These are phyloP conservation scores for Oncorhynchus gorbuscha DNA, from an alignment of 2,113 vertebrate species.

Conservation along the genomic window DNA sequence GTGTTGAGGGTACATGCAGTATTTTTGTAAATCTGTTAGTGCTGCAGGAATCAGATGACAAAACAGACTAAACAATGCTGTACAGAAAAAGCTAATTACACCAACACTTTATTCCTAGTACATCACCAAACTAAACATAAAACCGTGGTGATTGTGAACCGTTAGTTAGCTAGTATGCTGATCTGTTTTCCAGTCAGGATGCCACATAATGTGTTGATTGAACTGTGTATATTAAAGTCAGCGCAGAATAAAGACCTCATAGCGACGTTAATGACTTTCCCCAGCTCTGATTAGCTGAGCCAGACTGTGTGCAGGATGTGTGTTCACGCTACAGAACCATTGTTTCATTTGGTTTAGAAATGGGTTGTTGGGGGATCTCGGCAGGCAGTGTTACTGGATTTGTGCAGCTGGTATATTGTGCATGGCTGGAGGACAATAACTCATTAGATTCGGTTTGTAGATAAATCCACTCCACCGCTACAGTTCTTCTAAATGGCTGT, in stretches of 20 bases:
- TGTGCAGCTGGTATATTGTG: constrained; percentile 44
- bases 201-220: constrained; percentile 60
- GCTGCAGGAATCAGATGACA: neutral
- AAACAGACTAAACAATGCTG: neutral
- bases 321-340: constrained; percentile 46
- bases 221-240: constrained; percentile 67
- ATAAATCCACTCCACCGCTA: constrained; percentile 59
- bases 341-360: constrained; percentile 42
- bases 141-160: constrained; percentile 43
- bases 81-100: constrained; percentile 49
- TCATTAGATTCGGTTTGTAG: constrained; percentile 61
- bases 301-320: neutral
- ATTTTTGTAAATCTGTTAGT: neutral
- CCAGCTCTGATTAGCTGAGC: constrained; percentile 59
- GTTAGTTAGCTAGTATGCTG: constrained; percentile 56
- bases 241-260: constrained; percentile 53
- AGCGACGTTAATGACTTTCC: constrained; percentile 66
- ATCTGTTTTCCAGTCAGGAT: constrained; percentile 60
- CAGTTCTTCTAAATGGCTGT: constrained; percentile 45
- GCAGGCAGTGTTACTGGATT: constrained; percentile 42
- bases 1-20: neutral
- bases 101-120: constrained; percentile 51
- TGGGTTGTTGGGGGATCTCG: constrained; percentile 37
- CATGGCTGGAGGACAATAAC: constrained; percentile 50
- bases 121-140: constrained; percentile 46